Base-by-base conservation (phyloP, 2,888 invertebrate species). In the Torymus texanus region DNA sequence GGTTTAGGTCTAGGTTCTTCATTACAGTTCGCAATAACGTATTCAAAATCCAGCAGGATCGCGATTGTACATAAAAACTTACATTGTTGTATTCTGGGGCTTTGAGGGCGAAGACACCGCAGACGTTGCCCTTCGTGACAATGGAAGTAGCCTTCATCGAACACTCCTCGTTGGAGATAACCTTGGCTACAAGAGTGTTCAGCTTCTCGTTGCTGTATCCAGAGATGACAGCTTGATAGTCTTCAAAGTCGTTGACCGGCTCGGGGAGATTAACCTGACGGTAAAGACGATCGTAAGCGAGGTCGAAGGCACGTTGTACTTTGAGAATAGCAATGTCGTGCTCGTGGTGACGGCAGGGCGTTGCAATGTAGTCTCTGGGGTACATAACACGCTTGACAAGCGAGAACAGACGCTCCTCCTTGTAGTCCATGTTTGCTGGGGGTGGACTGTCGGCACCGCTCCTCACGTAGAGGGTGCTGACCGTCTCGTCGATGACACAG, bases 311-410 rank as follows among this genome's bases (percentile, higher is more conserved):
- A 5, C 73, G 14, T 41, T 18, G 8, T 29, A 70, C 73, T 63
- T 73, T 73, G 8, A 73, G 12, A 56, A 73, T 73, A 10, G 73
- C 73, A 14, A 73, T 41, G 51, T 73, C 73, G 29, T 73, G 73
- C 18, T 73, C 53, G 18, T 73, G 73, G 14, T 55, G 63, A 16
- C 73, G 63, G 21, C 65, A 73, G 3, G 73, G 41, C 2, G 10
- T 18, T 1, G n/a, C 41, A 0, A 65, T 14, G 65, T 73, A 73
- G 51, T 73, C 63, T 13, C 1, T 55, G 13, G 63, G 73, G 18
- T 63, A 73, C 73, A 73, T 73, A 41, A 73, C 16, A 11, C 41
- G 63, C 13, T 0, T 41, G 55, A 73, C 73, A 14, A 29, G 29
- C 18, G 63, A 65, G 41, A 65, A 73, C 10, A 65, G 56, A 11